Evolutionary conservation across 2,113 vertebrate genomes (phyloP), one percentile per base, ranked within the genome.

Genomic region (Choloepus hoffmanni): DNA sequence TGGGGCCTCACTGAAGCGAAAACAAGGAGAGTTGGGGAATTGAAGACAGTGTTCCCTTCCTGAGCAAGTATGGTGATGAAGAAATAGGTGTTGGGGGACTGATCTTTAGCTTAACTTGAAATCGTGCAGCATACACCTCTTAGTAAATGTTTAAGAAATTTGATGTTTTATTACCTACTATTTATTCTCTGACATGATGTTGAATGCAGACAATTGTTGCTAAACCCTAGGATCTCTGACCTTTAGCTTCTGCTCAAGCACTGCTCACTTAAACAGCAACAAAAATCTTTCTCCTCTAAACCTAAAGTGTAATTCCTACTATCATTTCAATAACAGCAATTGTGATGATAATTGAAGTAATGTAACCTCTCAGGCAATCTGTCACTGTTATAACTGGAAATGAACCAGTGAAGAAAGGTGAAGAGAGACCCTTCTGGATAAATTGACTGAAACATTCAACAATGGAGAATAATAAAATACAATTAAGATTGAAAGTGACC

Each of bases 401-500:
- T 97, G 96, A 98, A 60, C 92, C 96, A 92, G 95, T 97, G 96
- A 98, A 95, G 90, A 85, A 97, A 98, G 97, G 86, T 89, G 93
- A 79, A 97, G 97, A 97, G 85, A 96, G 95, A 98, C 92, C 70
- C 50, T 98, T 96, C 84, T 96, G 77, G 97, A 97, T 98, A 98
- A 99, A 98, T 97, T 98, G 98, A 97, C 98, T 97, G 97, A 98
- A 98, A 98, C 96, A 95, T 97, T 98, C 94, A 98, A 97, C 97
- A 98, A 96, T 24, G 68, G 95, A 98, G 96, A 98, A 98, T 96
- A 98, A 98, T 98, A 98, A 98, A 98, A 92, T 82, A 98, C 96
- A 98, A 98, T 98, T 98, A 98, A 98, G 97, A 96, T 89, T 97
- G 97, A 98, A 98, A 98, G 98, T 98, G 97, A 98, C 98, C 98